Percentiles rank a stretch among this genome's conserved stretches.
These are phyloP conservation scores for Myotis brandtii DNA, from an alignment of 2,113 vertebrate species.

Conservation along the genomic window DNA sequence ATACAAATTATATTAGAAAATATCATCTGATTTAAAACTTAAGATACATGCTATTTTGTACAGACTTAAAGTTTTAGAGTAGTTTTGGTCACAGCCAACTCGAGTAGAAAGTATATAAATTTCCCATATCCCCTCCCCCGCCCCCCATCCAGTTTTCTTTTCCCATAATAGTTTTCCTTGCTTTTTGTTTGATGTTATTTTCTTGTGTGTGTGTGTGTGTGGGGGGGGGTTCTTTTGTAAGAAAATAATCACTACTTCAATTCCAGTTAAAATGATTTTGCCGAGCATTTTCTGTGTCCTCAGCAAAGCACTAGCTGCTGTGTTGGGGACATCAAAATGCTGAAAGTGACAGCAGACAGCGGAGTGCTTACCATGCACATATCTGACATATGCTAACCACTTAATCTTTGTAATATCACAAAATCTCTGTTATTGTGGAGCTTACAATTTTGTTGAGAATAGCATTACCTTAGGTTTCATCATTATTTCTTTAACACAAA, in stretches of 20 bases:
- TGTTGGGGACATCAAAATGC: neutral
- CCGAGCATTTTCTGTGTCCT: neutral
- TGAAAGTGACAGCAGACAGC: neutral
- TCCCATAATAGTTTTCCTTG: neutral
- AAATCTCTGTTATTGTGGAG: neutral
- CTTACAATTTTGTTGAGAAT: neutral
- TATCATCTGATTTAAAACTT: neutral
- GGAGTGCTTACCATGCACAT: neutral
- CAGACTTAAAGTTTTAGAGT: neutral
- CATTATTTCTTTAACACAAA: neutral
- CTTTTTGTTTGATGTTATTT: neutral
- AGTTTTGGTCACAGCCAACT: neutral
- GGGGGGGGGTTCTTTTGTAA: neutral
- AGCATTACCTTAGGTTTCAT: neutral
- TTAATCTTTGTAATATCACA: neutral
- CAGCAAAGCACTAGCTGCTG: neutral
- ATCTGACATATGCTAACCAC: neutral
- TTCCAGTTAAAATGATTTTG: neutral
- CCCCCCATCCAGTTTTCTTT: neutral
- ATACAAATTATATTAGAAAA: conserved; percentile 6
- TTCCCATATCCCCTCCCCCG: neutral
- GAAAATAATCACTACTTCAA: neutral
- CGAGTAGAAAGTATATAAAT: neutral
- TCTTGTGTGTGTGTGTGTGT: neutral
- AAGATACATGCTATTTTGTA: neutral